phyloP scores from a whole-genome alignment of 2,113 vertebrate genomes.

The Calyptommatus sinebrachiatus region DNA sequence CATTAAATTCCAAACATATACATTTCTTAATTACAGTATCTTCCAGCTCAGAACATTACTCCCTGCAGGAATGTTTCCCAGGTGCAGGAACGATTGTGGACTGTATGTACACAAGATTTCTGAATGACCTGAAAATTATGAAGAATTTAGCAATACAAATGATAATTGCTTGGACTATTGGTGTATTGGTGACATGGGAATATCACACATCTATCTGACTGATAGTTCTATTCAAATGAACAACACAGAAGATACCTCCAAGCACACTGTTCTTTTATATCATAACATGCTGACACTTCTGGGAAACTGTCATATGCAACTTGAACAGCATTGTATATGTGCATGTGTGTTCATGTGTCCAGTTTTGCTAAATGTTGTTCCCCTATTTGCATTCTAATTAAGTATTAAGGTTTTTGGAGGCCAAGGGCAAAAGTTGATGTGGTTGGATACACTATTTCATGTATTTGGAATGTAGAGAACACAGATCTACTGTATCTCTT shows the following conservation, averaged over 20 bases:
- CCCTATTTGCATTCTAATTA: not conserved
- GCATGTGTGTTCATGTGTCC: not conserved
- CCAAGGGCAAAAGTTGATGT: not conserved
- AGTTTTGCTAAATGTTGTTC: conserved; percentile 1
- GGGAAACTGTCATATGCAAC: not conserved
- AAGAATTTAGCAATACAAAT: no score
- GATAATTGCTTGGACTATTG: no score
- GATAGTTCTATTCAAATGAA: not conserved
- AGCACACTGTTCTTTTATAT: not conserved
- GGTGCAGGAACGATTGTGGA: no score
- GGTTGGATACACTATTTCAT: not conserved
- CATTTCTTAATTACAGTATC: no score
- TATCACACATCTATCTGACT: not conserved
- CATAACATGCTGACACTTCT: not conserved
- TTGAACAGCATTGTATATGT: not conserved
- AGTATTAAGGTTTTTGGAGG: not conserved
- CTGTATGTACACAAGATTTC: no score
- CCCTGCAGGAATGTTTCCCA: no score
- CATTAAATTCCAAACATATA: no score
- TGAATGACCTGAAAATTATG: no score
- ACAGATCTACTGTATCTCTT: not conserved
- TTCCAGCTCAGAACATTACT: no score
- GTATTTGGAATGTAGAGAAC: not conserved
- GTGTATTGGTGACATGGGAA: no score
- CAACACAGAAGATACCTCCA: no score